Conservation (phyloP, 2,113 vertebrate species). For the Apeltes quadracus region DNA sequence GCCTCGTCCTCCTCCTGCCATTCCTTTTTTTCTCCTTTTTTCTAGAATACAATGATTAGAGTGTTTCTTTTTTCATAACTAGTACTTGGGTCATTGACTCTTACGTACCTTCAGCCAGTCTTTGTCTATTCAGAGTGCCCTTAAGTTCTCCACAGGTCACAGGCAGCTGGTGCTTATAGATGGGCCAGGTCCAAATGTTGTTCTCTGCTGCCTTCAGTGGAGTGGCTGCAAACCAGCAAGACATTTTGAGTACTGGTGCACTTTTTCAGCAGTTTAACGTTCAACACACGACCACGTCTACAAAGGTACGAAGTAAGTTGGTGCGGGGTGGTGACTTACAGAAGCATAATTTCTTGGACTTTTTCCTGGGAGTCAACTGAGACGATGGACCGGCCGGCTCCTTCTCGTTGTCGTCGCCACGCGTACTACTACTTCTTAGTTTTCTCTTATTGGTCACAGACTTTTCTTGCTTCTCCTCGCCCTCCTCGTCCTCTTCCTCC, state of each 20-base stretch:
- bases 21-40: not conserved
- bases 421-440: not conserved
- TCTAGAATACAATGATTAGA: not conserved
- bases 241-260: not conserved
- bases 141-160: constrained; percentile 62
- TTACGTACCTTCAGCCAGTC: constrained; percentile 68
- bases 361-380: constrained; percentile 39
- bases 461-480: not conserved
- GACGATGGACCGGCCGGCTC: constrained; percentile 62
- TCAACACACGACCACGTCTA: not conserved
- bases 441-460: constrained; percentile 30
- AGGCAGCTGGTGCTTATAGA: constrained; percentile 64
- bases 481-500: not conserved
- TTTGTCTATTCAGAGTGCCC: constrained; percentile 56
- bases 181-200: constrained; percentile 67
- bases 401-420: constrained; percentile 23
- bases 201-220: constrained; percentile 53
- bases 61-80: not conserved
- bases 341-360: constrained; percentile 34
- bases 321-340: constrained; percentile 36
- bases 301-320: not conserved
- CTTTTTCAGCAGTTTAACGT: not conserved
- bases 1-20: not conserved
- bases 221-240: constrained; percentile 44
- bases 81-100: not conserved